phyloP scores from a whole-genome alignment of 2,113 vertebrate genomes.

The Leptobrachium ailaonicum region DNA sequence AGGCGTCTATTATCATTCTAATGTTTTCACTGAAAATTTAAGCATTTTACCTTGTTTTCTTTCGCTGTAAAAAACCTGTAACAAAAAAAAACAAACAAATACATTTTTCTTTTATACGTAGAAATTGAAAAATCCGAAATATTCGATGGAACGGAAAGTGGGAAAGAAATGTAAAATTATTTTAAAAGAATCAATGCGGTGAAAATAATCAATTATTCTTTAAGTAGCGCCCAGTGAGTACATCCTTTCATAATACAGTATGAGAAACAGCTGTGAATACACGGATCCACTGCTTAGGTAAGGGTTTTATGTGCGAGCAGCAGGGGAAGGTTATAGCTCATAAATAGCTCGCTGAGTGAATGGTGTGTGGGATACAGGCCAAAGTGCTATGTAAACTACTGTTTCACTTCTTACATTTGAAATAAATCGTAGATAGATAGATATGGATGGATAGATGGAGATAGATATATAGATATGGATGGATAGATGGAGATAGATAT shows the following conservation, averaged over 20 bases:
- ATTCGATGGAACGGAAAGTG: background rate
- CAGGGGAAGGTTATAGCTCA: background rate
- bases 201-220: conserved; percentile 10
- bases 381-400: too few relatives aligned
- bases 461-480: too few relatives aligned
- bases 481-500: too few relatives aligned
- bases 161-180: background rate
- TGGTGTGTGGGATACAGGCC: too few relatives aligned
- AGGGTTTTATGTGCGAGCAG: background rate
- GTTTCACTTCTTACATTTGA: too few relatives aligned
- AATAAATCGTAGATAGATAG: too few relatives aligned
- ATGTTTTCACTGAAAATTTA: background rate
- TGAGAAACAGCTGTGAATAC: background rate
- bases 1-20: conserved; percentile 16
- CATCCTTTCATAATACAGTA: background rate
- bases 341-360: background rate
- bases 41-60: background rate
- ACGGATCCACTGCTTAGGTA: background rate
- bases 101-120: background rate
- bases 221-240: background rate
- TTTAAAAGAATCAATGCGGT: background rate
- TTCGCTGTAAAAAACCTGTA: background rate
- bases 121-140: background rate
- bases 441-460: too few relatives aligned
- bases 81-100: background rate